Evolutionary conservation across 2,113 vertebrate species (phyloP).

Genomic region (Spheniscus mendiculus): DNA sequence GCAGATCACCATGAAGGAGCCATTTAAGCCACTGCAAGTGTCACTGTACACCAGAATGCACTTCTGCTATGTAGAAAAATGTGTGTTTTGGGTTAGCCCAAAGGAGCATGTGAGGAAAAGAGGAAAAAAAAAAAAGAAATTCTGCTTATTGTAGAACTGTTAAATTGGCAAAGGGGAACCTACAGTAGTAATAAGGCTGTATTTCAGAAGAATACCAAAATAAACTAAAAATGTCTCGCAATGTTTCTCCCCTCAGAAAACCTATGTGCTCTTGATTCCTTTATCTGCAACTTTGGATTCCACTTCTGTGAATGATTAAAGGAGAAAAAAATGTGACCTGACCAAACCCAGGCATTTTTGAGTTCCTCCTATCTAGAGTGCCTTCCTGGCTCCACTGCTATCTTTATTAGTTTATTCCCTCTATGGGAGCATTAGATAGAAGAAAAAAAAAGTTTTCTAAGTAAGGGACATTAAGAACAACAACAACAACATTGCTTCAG

Average conservation of each 20-base stretch:
- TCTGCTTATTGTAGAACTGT: not conserved
- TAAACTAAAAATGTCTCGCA: not conserved
- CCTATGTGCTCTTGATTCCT: not conserved
- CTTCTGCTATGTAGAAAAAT: not conserved
- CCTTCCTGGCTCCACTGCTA: conserved; percentile 26
- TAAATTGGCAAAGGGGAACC: not conserved
- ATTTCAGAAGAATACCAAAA: not conserved
- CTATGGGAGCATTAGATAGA: not conserved
- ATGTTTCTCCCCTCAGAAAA: not conserved
- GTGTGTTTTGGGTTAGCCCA: not conserved
- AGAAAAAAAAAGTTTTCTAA: not conserved
- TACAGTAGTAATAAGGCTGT: not conserved
- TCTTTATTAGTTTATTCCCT: conserved; percentile 37
- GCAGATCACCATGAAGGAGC: not conserved
- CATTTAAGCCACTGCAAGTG: not conserved
- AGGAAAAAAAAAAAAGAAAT: not conserved
- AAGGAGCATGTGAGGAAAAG: not conserved
- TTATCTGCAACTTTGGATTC: not conserved
- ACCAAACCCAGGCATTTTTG: conserved; percentile 23
- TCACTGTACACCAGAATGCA: not conserved
- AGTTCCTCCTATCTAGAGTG: not conserved
- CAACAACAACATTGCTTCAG: conserved; percentile 1
- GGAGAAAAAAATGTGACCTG: conserved; percentile 31
- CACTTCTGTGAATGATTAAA: conserved; percentile 25
- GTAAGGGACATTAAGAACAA: not conserved